phyloP scores from a whole-genome alignment of 2,888 invertebrate genomes.

The Pyrrhosoma nymphula region DNA sequence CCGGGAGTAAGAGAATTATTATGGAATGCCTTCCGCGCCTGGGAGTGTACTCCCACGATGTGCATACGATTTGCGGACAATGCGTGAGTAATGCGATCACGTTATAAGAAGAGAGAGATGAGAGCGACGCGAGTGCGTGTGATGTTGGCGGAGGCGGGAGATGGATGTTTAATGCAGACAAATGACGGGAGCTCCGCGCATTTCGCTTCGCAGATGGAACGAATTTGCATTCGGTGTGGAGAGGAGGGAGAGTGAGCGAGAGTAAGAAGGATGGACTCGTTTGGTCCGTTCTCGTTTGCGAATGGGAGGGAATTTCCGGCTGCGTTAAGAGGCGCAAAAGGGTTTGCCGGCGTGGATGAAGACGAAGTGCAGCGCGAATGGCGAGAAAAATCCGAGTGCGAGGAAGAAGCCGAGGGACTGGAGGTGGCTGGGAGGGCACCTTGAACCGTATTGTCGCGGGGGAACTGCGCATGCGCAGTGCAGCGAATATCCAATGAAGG shows the following conservation, averaged over 20 bases:
- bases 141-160: constrained; percentile 8
- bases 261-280: not conserved
- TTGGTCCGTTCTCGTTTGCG: not conserved
- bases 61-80: not conserved
- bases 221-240: constrained; percentile 15
- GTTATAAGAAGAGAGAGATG: not conserved
- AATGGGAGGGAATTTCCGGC: not conserved
- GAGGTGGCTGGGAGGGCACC: not conserved
- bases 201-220: constrained; percentile 11
- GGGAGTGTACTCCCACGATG: not conserved
- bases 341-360: not conserved
- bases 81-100: constrained; percentile 4
- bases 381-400: not conserved
- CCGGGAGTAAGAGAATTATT: not conserved
- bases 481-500: too few species aligned
- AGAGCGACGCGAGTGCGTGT: not conserved
- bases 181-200: constrained; percentile 10
- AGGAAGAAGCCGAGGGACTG: not conserved
- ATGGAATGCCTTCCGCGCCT: not conserved
- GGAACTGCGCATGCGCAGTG: too few species aligned
- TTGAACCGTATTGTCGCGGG: too few species aligned
- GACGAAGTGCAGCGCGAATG: not conserved
- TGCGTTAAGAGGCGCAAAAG: not conserved
- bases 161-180: constrained; percentile 44
- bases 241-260: not conserved